Evolutionary conservation across 2,113 vertebrate species (phyloP), one percentile per base, ranked within the genome.

Genomic region (Propithecus coquereli): DNA sequence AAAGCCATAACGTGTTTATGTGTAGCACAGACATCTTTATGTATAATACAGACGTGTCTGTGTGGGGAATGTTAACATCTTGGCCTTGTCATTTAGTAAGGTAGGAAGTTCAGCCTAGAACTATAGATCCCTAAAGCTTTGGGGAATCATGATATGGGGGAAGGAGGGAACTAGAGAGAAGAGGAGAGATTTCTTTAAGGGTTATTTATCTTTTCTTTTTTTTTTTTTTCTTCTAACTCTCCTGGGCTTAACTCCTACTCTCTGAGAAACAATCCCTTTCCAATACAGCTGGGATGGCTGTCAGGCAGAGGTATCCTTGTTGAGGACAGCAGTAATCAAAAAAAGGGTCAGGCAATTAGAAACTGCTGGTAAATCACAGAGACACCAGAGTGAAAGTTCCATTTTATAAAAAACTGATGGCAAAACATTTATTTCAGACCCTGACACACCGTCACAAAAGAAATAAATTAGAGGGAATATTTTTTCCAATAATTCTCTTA

Each of bases 21-120:
- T 97, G 89, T 91, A 91, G 94, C 94, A 90, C 91, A 93, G 97
- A 93, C 97, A 74, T 97, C 87, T 96, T 86, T 94, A 93, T 92
- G 79, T 65, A 59, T 71, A 90, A 95, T 6, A 16, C 88, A 92
- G 97, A 80, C 73, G 40, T 91, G 96, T 96, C 96, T 94, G 91
- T 68, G 50, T 10, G 40, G 90, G 86, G 85, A 70, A 88, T 20
- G 54, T 54, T 90, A 82, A 88, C 88, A 96, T 92, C 90, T 87
- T 91, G 96, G 94, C 93, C 89, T 84, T 97, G 89, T 96, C 94
- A 93, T 91, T 95, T 93, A 95, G 63, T 12, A 74, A 94, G 94
- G 85, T 95, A 94, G 97, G 93, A 96, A 97, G 93, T 94, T 96
- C 95, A 95, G 30, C 71, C 88, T 91, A 63, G 66, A 88, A 66